Conservation (phyloP, 2,797 vertebrate genomes). For the Steatocranus sp. region DNA sequence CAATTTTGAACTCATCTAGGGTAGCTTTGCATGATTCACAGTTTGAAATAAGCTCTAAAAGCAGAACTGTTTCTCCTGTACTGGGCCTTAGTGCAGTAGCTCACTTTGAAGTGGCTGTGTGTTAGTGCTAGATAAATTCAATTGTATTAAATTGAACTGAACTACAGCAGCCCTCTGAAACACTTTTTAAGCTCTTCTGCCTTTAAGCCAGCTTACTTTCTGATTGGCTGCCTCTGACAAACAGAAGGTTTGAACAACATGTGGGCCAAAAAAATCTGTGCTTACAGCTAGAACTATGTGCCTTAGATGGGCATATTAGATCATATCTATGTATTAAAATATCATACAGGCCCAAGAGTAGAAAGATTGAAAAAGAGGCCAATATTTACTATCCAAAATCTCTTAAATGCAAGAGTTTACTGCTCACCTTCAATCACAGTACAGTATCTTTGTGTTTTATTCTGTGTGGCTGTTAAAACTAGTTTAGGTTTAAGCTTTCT, state of each 20-base stretch:
- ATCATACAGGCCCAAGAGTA: background rate
- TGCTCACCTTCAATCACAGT: background rate
- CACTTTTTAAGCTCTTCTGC: background rate
- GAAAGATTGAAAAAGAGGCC: background rate
- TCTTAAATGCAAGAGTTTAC: background rate
- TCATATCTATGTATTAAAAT: background rate
- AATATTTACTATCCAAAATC: background rate
- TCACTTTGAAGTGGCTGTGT: background rate
- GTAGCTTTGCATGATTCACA: background rate
- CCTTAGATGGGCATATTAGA: background rate
- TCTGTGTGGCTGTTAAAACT: background rate
- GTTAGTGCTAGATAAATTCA: background rate
- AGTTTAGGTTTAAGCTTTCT: background rate
- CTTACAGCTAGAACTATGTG: background rate
- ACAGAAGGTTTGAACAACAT: background rate
- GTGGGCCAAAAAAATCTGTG: background rate
- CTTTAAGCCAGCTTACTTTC: background rate
- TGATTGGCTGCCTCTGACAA: background rate
- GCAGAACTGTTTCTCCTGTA: background rate
- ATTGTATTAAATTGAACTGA: background rate
- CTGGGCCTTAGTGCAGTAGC: background rate
- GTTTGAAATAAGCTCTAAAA: background rate
- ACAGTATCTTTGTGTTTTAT: background rate
- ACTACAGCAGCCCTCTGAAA: background rate
- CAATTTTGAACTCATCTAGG: background rate